These are phyloP conservation scores for Apostichopus japonicus DNA, from an alignment of 35 echinoderm and acorn worm species.

Conservation along the genomic window DNA sequence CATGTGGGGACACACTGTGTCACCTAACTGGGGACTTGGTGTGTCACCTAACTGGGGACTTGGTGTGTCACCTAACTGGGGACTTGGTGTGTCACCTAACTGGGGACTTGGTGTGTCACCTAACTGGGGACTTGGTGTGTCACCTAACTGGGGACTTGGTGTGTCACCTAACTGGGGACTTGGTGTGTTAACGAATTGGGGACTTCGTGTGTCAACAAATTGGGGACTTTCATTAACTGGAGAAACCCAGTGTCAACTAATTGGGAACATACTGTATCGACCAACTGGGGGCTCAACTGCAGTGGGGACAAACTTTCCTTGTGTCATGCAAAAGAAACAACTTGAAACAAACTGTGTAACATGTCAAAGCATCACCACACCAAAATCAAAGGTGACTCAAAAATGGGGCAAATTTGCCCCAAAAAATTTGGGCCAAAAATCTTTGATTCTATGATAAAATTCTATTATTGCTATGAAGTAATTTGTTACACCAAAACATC, in stretches of 20 bases:
- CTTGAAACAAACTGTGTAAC: too few relatives aligned
- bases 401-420: too few relatives aligned
- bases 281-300: not conserved
- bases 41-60: not conserved
- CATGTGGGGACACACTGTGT: not conserved
- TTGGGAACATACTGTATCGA: not conserved
- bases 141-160: not conserved
- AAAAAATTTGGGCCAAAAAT: too few relatives aligned
- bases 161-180: too few relatives aligned
- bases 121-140: not conserved
- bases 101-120: too few relatives aligned
- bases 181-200: not conserved
- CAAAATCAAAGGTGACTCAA: too few relatives aligned
- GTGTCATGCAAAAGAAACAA: not conserved
- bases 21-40: not conserved
- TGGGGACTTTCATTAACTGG: too few relatives aligned
- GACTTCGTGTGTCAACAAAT: not conserved
- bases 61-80: not conserved
- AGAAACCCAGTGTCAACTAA: too few relatives aligned
- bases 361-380: too few relatives aligned
- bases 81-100: not conserved
- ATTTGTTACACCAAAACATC: too few relatives aligned
- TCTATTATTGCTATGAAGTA: too few relatives aligned
- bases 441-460: too few relatives aligned
- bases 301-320: not conserved